Conservation (phyloP, 2,113 vertebrate genomes). For the human (Homo sapiens) region GRCh38 chr1:47849001-47849500, state of each 20-base stretch:
- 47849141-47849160: background rate
- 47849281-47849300: background rate
- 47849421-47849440: background rate
- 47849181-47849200: background rate
- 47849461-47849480: background rate
- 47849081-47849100: background rate
- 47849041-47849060: background rate
- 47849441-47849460: background rate
- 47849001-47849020: background rate
- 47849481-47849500: background rate
- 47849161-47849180: background rate
- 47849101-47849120: background rate
- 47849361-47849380: background rate
- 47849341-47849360: background rate
- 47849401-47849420: background rate
- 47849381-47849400: background rate
- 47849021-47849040: background rate
- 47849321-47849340: background rate
- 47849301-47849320: fast-evolving
- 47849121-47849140: background rate
- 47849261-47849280: background rate
- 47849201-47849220: background rate
- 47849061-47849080: background rate
- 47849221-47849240: background rate
- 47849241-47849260: background rate